Evolutionary conservation across 2,113 vertebrate species (phyloP).

Genomic region (Daubentonia madagascariensis): DNA sequence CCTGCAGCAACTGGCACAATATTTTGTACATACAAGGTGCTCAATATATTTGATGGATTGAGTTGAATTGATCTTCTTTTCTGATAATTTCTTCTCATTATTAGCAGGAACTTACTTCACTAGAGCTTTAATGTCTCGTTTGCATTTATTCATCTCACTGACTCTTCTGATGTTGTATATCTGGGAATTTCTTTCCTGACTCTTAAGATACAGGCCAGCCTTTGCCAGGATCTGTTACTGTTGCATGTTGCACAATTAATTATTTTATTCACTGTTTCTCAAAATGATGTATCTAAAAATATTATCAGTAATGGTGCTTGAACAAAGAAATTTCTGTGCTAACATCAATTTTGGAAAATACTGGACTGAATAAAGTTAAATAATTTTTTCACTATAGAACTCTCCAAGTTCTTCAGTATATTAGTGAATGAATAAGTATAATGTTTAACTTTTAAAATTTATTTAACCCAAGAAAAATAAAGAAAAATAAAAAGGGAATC

Average conservation of each 20-base stretch:
- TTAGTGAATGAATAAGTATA: not conserved
- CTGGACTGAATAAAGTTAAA: not conserved
- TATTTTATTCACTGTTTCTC: not conserved
- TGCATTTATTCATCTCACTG: not conserved
- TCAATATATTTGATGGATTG: not conserved
- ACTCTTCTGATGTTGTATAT: not conserved
- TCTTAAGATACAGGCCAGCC: not conserved
- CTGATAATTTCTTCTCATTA: not conserved
- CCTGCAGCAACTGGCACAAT: not conserved
- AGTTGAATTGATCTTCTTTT: not conserved
- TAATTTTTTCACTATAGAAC: not conserved
- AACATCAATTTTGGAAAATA: not conserved
- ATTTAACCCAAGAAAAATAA: not conserved
- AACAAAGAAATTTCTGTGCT: not conserved
- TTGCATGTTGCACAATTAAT: not conserved
- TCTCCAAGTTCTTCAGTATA: not conserved
- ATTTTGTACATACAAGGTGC: not conserved
- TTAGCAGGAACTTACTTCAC: not conserved
- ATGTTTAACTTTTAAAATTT: not conserved
- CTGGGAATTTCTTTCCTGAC: not conserved
- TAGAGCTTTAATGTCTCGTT: not conserved
- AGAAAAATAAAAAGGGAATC: not conserved
- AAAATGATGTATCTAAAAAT: not conserved
- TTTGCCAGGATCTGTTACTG: not conserved
- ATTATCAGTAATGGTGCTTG: not conserved